Evolutionary conservation across 2,888 invertebrate genomes (phyloP).

Genomic region (Microplitis manilae): DNA sequence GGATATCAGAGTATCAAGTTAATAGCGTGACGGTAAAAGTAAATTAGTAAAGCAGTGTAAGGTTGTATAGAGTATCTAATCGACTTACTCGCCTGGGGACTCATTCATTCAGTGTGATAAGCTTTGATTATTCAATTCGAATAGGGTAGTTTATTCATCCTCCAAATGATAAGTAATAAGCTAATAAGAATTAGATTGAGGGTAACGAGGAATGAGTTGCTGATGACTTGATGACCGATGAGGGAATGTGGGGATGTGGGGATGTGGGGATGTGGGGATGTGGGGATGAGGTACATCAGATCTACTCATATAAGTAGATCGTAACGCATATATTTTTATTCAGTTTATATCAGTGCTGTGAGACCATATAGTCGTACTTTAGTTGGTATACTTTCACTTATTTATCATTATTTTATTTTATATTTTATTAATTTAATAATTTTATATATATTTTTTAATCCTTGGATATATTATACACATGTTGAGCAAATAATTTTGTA

Average conservation of each 20-base stretch:
- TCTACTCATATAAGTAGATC: constrained; percentile 37
- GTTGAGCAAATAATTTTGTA: too few species aligned
- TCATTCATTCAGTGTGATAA: constrained; percentile 18
- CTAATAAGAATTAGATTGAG: constrained; percentile 16
- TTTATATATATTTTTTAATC: too few species aligned
- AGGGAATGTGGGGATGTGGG: too few species aligned
- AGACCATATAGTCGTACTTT: constrained; percentile 21
- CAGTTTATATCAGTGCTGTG: constrained; percentile 28
- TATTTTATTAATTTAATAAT: too few species aligned
- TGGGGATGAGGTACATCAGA: constrained; percentile 13
- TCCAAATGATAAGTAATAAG: constrained; percentile 29
- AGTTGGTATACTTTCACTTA: constrained; percentile 33
- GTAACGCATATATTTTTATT: constrained; percentile 20
- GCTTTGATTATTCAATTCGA: constrained; percentile 36
- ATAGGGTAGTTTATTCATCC: constrained; percentile 29
- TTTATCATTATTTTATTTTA: neutral
- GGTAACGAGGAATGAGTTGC: neutral
- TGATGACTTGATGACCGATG: neutral
- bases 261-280: too few species aligned
- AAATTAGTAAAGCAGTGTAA: too few species aligned
- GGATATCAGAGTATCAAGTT: too few species aligned
- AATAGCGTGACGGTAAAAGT: too few species aligned
- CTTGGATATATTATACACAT: too few species aligned
- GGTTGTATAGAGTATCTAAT: too few species aligned
- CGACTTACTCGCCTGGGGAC: neutral